Evolutionary conservation across 2,113 vertebrate genomes (phyloP), one percentile per base, ranked within the genome.

Genomic region (Gracilinanus agilis): DNA sequence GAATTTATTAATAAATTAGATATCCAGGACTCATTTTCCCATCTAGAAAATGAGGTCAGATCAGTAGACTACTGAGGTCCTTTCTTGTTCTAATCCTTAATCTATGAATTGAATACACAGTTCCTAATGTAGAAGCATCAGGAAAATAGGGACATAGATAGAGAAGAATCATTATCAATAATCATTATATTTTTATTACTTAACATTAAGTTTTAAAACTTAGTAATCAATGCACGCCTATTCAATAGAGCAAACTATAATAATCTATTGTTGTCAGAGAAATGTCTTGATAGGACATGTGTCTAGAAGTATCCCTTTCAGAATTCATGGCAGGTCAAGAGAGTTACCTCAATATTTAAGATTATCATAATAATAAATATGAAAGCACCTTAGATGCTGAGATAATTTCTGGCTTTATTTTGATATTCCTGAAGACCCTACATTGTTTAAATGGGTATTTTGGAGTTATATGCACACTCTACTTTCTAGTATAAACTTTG

Each of bases 151-250:
- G 34, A 75, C 34, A 21, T 75, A 75, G 34, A 75, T 16, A 75
- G 67, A n/a, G 13, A 75, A 75, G 67, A 5, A n/a, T 75, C 5
- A 75, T 75, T 1, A n/a, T n/a, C 13, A n/a, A n/a, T 75, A 75
- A 75, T 75, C 34, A n/a, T n/a, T 75, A n/a, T n/a, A 75, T n/a
- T 75, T 75, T 75, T 75, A 75, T n/a, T 75, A 75, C n/a, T 75
- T 75, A 49, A n/a, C 67, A n/a, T n/a, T n/a, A 75, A 75, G 13
- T 6, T 9, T 75, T 75, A 21, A 75, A 0, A 75, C 67, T 75
- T n/a, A 75, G 19, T 34, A 75, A n/a, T 75, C 34, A 75, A 21
- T 75, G 34, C 34, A 75, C 19, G 13, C n/a, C 34, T 13, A 75
- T n/a, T 75, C 19, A 75, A n/a, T n/a, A 75, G 29, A 75, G 5